Evolutionary conservation across 2,113 vertebrate genomes (phyloP).

Genomic region (Gnathonemus longibarbis): DNA sequence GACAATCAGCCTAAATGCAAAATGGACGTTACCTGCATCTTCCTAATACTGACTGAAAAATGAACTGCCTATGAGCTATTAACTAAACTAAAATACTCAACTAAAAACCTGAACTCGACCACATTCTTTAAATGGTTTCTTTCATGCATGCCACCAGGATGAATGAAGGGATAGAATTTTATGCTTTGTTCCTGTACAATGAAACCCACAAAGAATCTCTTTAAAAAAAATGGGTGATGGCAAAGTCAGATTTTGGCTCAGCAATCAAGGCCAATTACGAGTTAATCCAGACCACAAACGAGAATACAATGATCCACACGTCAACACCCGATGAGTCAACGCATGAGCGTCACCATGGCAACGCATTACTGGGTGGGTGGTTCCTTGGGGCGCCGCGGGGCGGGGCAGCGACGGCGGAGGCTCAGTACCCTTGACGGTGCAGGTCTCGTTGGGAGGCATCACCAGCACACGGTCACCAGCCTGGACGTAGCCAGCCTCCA

Average conservation of each 20-base stretch:
- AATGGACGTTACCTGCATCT: background rate
- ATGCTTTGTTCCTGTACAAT: background rate
- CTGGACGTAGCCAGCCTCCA: slow-evolving; percentile 91
- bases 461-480: slow-evolving; percentile 80
- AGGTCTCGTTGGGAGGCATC: slow-evolving; percentile 96
- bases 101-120: background rate
- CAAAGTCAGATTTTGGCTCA: background rate
- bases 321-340: background rate
- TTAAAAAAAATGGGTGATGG: background rate
- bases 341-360: background rate
- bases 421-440: slow-evolving; percentile 85
- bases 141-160: background rate
- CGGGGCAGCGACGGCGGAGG: background rate
- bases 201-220: background rate
- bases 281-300: background rate
- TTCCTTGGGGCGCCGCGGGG: background rate
- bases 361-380: background rate
- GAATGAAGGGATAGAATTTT: background rate
- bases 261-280: background rate
- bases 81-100: background rate
- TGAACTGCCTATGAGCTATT: background rate
- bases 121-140: background rate
- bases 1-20: background rate
- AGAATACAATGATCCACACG: background rate
- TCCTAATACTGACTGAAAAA: background rate